A percentile compares a stretch with the other conserved stretches of the same genome.
Evolutionary conservation across 2,797 vertebrate species (phyloP).

Genomic region (Enteromius fasciolatus): DNA sequence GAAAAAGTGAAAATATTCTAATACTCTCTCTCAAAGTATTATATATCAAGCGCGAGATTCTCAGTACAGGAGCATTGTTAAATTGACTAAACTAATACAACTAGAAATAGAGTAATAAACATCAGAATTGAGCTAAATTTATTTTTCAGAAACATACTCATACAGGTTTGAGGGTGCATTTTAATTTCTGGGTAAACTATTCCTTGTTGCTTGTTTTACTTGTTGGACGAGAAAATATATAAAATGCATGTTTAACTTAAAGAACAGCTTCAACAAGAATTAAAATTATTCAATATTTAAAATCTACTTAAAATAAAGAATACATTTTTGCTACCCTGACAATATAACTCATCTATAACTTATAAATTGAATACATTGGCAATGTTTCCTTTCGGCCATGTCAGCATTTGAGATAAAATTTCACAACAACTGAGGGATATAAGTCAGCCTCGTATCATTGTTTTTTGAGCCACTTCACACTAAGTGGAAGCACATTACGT

Average conservation of each 20-base stretch:
- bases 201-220: background rate
- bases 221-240: background rate
- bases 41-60: background rate
- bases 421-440: background rate
- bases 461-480: conserved; percentile 11
- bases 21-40: background rate
- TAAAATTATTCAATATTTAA: background rate
- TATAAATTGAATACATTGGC: background rate
- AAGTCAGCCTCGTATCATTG: background rate
- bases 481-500: background rate
- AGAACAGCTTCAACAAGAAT: background rate
- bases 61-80: background rate
- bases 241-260: background rate
- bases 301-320: background rate
- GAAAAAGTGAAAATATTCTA: background rate
- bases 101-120: background rate
- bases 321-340: background rate
- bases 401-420: conserved; percentile 1
- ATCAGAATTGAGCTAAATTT: background rate
- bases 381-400: background rate
- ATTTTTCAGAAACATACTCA: background rate
- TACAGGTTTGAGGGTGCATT: background rate
- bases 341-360: background rate
- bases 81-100: background rate
- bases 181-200: background rate